These are phyloP conservation scores for Orchestia grillus DNA, from an alignment of 1,140 invertebrate genomes.

Conservation along the genomic window DNA sequence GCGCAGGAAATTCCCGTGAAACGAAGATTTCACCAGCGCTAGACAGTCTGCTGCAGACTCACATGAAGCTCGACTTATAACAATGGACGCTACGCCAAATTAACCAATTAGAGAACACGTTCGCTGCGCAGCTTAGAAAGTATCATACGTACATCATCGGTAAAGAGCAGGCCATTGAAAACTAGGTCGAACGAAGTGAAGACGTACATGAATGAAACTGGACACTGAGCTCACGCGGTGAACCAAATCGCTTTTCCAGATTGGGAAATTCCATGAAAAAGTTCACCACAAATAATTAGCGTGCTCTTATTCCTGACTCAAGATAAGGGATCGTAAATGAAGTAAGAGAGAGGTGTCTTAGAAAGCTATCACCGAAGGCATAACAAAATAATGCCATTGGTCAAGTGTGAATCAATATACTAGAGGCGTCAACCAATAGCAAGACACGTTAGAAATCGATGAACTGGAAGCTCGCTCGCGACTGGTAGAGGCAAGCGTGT, in stretches of 20 bases:
- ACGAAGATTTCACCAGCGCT: not conserved
- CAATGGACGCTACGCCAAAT: not conserved
- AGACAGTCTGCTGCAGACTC: not conserved
- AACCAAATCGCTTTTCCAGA: not conserved
- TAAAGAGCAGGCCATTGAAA: not conserved
- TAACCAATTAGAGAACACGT: not conserved
- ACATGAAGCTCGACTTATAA: not conserved
- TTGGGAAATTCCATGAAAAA: not conserved
- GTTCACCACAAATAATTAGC: not conserved
- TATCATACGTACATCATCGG: not conserved
- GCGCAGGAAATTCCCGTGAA: not conserved
- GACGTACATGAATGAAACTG: not conserved
- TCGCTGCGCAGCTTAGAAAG: not conserved
- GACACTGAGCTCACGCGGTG: too few species aligned
- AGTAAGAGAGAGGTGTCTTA: not conserved
- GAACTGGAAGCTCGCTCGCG: conserved; percentile 11
- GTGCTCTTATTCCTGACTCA: not conserved
- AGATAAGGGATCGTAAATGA: not conserved
- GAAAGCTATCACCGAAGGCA: conserved; percentile 26
- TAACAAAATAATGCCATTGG: conserved; percentile 25
- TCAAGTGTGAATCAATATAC: conserved; percentile 46
- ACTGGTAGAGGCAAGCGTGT: not conserved
- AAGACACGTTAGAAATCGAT: conserved; percentile 38
- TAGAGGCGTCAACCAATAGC: conserved; percentile 18
- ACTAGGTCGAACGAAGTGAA: not conserved